These are phyloP conservation scores for Cryptocheilus praepositus DNA, from an alignment of 2,888 invertebrate species.

Conservation along the genomic window DNA sequence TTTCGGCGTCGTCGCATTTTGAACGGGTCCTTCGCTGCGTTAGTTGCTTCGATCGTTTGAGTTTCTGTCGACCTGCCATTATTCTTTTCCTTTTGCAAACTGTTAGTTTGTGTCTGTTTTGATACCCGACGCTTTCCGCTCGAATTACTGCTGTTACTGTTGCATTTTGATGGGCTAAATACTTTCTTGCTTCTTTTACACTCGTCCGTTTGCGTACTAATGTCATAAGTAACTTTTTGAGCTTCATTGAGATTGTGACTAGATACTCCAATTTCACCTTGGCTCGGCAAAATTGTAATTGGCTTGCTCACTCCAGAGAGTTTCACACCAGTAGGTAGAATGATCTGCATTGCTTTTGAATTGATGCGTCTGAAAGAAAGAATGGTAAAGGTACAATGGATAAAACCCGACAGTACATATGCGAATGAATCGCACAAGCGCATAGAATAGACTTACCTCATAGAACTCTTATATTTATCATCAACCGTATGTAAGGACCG, in stretches of 20 bases:
- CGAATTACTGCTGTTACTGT: conserved; percentile 21
- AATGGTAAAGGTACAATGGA: conserved; percentile 13
- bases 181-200: conserved; percentile 51
- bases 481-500: conserved; percentile 65
- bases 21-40: conserved; percentile 23
- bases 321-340: conserved; percentile 25
- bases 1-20: conserved; percentile 37
- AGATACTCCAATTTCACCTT: conserved; percentile 24
- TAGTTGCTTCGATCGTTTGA: conserved; percentile 58
- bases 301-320: conserved; percentile 45
- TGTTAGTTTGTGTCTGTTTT: conserved; percentile 69
- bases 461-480: conserved; percentile 64
- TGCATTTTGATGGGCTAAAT: conserved; percentile 50
- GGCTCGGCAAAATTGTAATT: conserved; percentile 54
- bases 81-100: conserved; percentile 53
- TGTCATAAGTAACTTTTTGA: conserved; percentile 52
- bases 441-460: conserved; percentile 51
- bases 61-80: conserved; percentile 65
- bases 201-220: conserved; percentile 68
- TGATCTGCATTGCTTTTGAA: conserved; percentile 37
- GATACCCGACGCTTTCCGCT: conserved; percentile 56
- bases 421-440: background rate
- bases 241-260: conserved; percentile 3
- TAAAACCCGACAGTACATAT: background rate
- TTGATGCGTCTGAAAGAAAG: conserved; percentile 44